Evolutionary conservation across 2,888 invertebrate genomes (phyloP).

Genomic region (Hoplodrina blanda): DNA sequence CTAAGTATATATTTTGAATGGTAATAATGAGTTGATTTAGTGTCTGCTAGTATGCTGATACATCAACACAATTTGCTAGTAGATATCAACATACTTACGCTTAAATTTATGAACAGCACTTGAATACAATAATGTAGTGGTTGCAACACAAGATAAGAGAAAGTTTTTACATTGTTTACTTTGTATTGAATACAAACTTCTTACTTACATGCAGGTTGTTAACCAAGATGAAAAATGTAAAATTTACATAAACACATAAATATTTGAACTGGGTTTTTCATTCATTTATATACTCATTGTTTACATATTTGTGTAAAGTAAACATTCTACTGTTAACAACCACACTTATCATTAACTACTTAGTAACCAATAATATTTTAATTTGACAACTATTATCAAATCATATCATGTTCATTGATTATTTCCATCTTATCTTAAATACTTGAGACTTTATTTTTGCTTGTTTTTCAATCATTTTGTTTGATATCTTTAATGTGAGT

Average conservation of each 20-base stretch:
- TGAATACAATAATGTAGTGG: constrained; percentile 13
- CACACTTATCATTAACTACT: background rate
- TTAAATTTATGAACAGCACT: constrained; percentile 20
- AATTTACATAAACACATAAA: background rate
- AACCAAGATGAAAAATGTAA: background rate
- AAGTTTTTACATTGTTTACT: constrained; percentile 69
- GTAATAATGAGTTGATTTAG: constrained; percentile 56
- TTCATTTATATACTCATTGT: background rate
- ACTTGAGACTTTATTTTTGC: constrained; percentile 11
- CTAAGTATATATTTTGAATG: constrained; percentile 39
- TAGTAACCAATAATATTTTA: constrained; percentile 3
- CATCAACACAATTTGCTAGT: constrained; percentile 32
- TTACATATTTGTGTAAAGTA: constrained; percentile 8
- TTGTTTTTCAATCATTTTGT: constrained; percentile 19
- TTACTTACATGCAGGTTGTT: constrained; percentile 11
- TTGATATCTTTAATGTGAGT: constrained; percentile 12
- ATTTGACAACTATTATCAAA: background rate
- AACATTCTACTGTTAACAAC: background rate
- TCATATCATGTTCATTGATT: constrained; percentile 25
- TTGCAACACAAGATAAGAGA: constrained; percentile 61
- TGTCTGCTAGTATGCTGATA: constrained; percentile 31
- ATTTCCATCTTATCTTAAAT: constrained; percentile 22
- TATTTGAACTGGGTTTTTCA: background rate
- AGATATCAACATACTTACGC: constrained; percentile 12
- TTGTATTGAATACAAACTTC: constrained; percentile 35